Conservation (phyloP, 2,113 vertebrate species). For the Platanista minor region DNA sequence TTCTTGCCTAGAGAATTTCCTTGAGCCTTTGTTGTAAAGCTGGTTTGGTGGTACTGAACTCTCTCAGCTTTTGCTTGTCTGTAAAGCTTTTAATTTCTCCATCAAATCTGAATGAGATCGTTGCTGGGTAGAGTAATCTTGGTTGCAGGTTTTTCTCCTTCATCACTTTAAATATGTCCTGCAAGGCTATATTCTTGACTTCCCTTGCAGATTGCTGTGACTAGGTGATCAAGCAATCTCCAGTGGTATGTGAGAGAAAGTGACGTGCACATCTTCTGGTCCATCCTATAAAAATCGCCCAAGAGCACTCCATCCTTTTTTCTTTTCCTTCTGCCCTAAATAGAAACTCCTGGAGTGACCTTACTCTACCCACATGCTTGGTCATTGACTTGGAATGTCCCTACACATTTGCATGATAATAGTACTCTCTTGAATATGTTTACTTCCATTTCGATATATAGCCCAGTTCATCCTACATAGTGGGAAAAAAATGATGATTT, state of each 20-base stretch:
- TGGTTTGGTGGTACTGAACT: too few relatives aligned
- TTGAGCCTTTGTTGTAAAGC: too few relatives aligned
- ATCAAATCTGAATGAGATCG: too few relatives aligned
- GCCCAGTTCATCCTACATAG: background rate
- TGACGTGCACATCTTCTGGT: background rate
- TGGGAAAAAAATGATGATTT: background rate
- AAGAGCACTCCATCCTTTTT: fast-evolving
- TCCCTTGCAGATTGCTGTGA: background rate
- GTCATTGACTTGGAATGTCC: background rate
- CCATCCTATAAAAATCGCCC: background rate
- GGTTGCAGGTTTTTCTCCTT: too few relatives aligned
- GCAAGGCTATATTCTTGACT: background rate
- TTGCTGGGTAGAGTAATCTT: too few relatives aligned
- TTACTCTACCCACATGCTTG: background rate
- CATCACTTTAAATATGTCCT: too few relatives aligned
- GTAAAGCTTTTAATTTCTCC: too few relatives aligned
- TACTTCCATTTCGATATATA: background rate
- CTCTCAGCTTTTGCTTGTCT: too few relatives aligned
- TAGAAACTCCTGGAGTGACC: background rate
- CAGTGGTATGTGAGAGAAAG: background rate
- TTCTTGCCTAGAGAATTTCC: too few relatives aligned
- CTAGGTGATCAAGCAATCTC: background rate
- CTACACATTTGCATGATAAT: background rate
- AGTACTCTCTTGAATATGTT: background rate
- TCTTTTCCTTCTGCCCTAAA: background rate